These are phyloP conservation scores for Polylopha cassiicola DNA, from an alignment of 2,888 invertebrate genomes.

Conservation along the genomic window DNA sequence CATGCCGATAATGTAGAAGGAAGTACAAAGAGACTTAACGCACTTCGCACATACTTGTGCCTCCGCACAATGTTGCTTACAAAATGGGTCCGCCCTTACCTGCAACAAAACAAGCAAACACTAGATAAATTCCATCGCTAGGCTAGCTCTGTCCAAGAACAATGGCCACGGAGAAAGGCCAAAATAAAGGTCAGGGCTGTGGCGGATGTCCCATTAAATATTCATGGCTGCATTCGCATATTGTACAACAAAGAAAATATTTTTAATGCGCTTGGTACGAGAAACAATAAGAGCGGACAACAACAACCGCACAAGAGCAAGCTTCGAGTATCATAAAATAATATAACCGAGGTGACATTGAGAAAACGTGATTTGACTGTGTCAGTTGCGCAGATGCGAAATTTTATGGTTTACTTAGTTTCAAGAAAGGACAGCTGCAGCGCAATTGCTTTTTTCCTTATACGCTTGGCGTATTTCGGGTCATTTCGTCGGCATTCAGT, in stretches of 20 bases:
- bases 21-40: slow-evolving; percentile 3
- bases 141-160: slow-evolving; percentile 42
- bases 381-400: slow-evolving; percentile 31
- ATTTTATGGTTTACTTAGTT: slow-evolving; percentile 31
- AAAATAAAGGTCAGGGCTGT: slow-evolving; percentile 65
- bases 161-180: slow-evolving; percentile 56
- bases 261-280: slow-evolving; percentile 44
- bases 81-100: slow-evolving; percentile 28
- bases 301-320: slow-evolving; percentile 21
- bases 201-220: slow-evolving; percentile 56
- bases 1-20: too few species aligned
- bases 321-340: slow-evolving; percentile 34
- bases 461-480: not conserved
- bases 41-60: slow-evolving; percentile 6
- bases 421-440: slow-evolving; percentile 20
- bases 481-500: not conserved
- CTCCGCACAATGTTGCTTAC: slow-evolving; percentile 4
- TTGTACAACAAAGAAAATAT: slow-evolving; percentile 53
- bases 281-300: slow-evolving; percentile 31
- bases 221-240: slow-evolving; percentile 63
- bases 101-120: slow-evolving; percentile 48
- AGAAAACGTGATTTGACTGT: slow-evolving; percentile 37
- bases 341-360: slow-evolving; percentile 42
- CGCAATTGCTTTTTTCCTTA: not conserved
- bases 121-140: slow-evolving; percentile 48